Evolutionary conservation across 2,797 vertebrate genomes (phyloP), one percentile per base, ranked within the genome.

Genomic region (Brachymystax lenok): DNA sequence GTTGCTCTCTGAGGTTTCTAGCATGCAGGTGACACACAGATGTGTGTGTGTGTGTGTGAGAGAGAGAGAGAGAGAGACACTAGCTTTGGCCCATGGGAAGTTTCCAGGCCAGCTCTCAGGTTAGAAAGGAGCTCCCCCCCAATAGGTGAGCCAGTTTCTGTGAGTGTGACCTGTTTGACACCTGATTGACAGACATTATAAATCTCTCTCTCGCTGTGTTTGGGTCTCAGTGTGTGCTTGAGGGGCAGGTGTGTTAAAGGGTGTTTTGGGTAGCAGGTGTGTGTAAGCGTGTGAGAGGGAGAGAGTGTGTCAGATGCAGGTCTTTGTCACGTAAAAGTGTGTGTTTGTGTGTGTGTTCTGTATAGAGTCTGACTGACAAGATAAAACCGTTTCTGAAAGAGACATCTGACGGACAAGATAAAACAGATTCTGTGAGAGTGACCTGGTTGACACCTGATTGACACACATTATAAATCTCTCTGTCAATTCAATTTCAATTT

Each of bases 291-390:
- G 33, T 35, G 33, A 35, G 33, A 35, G 33, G 33, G 50, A 52
- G 69, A 51, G 69, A 24, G 2, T 21, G 33, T 35, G 33, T 35
- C 6, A 35, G 54, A 27, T 21, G 56, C 59, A 73, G 75, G 68
- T 82, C 77, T 79, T 68, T 74, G 28, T 56, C 17, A 35, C 5
- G 33, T 35, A 35, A 80, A 82, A 77, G 59, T 75, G 68, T 66
- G 40, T 70, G 77, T 77, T 59, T 67, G 74, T 59, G 4, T 40
- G 75, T 72, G 74, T 51, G 3, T 67, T 71, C 13, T 68, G 2
- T 46, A 46, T 46, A 46, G 35, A 35, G 35, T 24, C 28, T 30
- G 28, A 30, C 28, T 30, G 28, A 30, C 28, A 30, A 30, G 28
- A 3, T 30, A 30, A 2, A 30, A 30, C 28, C 1, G 28, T 30